Evolutionary conservation across 2,888 invertebrate genomes (phyloP).

Genomic region (Drosophila monieri): DNA sequence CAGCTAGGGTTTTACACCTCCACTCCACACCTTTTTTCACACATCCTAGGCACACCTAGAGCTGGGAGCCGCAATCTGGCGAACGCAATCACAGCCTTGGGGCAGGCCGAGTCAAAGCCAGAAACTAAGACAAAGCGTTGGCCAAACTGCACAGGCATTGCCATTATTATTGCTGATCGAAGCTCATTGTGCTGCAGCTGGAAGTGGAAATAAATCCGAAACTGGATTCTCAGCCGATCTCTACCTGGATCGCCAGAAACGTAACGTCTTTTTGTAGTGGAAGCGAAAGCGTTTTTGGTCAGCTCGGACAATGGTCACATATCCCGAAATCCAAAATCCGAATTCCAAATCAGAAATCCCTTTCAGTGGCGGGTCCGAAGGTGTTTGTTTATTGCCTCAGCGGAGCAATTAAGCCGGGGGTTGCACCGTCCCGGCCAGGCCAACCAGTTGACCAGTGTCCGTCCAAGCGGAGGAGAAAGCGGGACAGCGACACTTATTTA

Average conservation of each 20-base stretch:
- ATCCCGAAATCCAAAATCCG: slow-evolving; percentile 38
- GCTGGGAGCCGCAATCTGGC: slow-evolving; percentile 45
- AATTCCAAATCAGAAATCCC: slow-evolving; percentile 27
- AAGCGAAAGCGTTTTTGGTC: slow-evolving; percentile 73
- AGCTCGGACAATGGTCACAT: slow-evolving; percentile 51
- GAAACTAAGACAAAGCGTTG: slow-evolving; percentile 35
- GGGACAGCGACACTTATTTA: slow-evolving; percentile 63
- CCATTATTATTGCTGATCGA: slow-evolving; percentile 64
- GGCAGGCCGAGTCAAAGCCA: slow-evolving; percentile 34
- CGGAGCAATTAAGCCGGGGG: slow-evolving; percentile 72
- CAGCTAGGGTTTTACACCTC: slow-evolving; percentile 74
- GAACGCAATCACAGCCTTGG: slow-evolving; percentile 45
- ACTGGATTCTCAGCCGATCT: slow-evolving; percentile 1
- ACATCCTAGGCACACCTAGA: slow-evolving; percentile 38
- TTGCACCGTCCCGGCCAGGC: slow-evolving; percentile 44
- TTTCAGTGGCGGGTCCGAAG: slow-evolving; percentile 40
- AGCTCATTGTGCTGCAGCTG: slow-evolving; percentile 57
- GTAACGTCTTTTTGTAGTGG: slow-evolving; percentile 69
- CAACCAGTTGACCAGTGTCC: slow-evolving; percentile 66
- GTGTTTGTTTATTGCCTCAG: slow-evolving; percentile 76
- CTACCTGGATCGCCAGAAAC: slow-evolving; percentile 45
- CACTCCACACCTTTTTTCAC: slow-evolving; percentile 60
- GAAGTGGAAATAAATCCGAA: slow-evolving; percentile 22
- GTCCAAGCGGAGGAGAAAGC: slow-evolving; percentile 57
- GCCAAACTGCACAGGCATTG: slow-evolving; percentile 35